phyloP scores from a whole-genome alignment of 1,140 invertebrate genomes.

The Diprion similis region DNA sequence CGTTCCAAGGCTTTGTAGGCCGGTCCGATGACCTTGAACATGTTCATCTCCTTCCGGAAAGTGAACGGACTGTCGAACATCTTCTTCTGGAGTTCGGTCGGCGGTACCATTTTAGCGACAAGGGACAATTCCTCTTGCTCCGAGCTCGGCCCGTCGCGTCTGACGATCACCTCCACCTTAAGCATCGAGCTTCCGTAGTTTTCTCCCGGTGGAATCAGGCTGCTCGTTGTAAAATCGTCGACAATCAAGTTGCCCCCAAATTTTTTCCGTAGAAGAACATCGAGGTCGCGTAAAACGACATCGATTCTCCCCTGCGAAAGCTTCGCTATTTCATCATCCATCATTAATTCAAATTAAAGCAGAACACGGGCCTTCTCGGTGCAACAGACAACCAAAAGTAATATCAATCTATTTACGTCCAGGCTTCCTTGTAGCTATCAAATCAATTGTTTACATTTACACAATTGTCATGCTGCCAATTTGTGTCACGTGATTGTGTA shows the following conservation, averaged over 20 bases:
- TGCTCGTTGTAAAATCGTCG: constrained; percentile 6
- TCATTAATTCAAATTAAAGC: neutral
- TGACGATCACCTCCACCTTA: constrained; percentile 48
- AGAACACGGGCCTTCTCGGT: too few relatives aligned
- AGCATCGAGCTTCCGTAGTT: constrained; percentile 69
- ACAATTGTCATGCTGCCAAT: too few relatives aligned
- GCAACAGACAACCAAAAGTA: too few relatives aligned
- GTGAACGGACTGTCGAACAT: constrained; percentile 54
- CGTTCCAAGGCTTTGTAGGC: constrained; percentile 41
- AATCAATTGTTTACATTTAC: too few relatives aligned
- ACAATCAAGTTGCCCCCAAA: constrained; percentile 37
- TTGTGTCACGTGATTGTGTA: too few relatives aligned
- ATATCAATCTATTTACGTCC: too few relatives aligned
- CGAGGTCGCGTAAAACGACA: constrained; percentile 25
- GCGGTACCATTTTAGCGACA: constrained; percentile 58
- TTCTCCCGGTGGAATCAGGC: constrained; percentile 61
- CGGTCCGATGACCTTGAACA: constrained; percentile 49
- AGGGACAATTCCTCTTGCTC: constrained; percentile 42
- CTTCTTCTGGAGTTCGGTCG: constrained; percentile 43
- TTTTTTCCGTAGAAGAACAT: constrained; percentile 39
- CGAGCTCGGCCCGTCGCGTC: constrained; percentile 20
- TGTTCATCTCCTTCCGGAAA: constrained; percentile 53
- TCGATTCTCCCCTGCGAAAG: neutral
- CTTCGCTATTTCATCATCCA: neutral
- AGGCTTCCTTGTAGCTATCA: too few relatives aligned